Evolutionary conservation across 2,888 invertebrate species (phyloP).

Genomic region (Eristalis intricaria): DNA sequence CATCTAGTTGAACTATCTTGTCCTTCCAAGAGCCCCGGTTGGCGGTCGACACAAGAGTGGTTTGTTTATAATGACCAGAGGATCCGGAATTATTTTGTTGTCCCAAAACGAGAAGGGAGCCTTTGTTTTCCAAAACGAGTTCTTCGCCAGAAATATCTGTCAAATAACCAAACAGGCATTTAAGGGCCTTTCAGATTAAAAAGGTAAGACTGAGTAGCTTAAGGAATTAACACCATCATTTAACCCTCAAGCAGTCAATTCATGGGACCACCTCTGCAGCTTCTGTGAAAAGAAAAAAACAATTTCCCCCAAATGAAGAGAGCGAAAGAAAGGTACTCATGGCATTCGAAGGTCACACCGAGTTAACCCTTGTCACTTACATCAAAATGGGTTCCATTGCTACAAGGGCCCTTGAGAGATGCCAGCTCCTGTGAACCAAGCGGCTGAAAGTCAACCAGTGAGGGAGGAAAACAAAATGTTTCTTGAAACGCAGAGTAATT

Average conservation of each 20-base stretch:
- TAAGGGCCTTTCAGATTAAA: background rate
- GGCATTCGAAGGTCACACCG: background rate
- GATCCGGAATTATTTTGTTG: background rate
- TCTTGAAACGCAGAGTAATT: background rate
- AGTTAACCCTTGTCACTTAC: constrained; percentile 5
- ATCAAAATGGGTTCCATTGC: background rate
- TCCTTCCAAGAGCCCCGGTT: background rate
- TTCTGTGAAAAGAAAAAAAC: background rate
- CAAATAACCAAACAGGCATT: background rate
- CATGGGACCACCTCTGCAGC: background rate
- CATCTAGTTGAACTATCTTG: background rate
- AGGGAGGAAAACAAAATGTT: background rate
- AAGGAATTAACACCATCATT: constrained; percentile 3
- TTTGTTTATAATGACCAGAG: no score
- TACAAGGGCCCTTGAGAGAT: background rate
- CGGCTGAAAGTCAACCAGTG: background rate
- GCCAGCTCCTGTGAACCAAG: background rate
- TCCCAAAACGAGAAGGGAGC: background rate
- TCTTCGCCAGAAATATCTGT: background rate
- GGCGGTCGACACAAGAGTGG: background rate
- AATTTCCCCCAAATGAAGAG: background rate
- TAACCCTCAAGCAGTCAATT: background rate
- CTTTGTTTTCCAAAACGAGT: no score
- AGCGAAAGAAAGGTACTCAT: constrained; percentile 9
- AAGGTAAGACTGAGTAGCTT: background rate